phyloP scores from a whole-genome alignment of 2,888 invertebrate genomes.

The Hyposoter dolosus region DNA sequence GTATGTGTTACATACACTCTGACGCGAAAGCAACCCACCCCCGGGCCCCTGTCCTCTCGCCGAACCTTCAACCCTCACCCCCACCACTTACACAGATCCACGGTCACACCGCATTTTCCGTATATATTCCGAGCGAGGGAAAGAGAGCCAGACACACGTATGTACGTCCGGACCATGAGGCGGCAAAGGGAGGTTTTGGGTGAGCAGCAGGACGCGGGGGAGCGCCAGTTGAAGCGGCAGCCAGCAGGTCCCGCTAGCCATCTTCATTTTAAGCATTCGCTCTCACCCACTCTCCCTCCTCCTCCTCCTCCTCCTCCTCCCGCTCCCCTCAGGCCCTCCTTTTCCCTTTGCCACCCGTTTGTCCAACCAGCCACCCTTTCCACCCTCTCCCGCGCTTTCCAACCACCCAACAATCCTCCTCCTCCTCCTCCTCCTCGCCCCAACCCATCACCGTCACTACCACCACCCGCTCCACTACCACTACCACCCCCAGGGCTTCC shows the following conservation, averaged over 20 bases:
- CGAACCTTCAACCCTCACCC: conserved; percentile 12
- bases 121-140: conserved; percentile 41
- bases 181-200: conserved; percentile 48
- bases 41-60: conserved; percentile 41
- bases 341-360: conserved; percentile 57
- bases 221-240: conserved; percentile 79
- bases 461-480: conserved; percentile 71
- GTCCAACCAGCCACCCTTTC: conserved; percentile 77
- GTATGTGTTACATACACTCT: conserved; percentile 76
- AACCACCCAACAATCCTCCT: conserved; percentile 72
- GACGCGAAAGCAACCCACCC: conserved; percentile 60
- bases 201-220: conserved; percentile 41
- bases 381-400: conserved; percentile 80
- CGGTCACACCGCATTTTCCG: conserved; percentile 59
- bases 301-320: conserved; percentile 77
- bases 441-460: conserved; percentile 73
- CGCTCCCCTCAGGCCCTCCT: conserved; percentile 69
- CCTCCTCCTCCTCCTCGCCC: conserved; percentile 56
- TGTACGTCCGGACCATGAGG: conserved; percentile 62
- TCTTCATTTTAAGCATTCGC: conserved; percentile 86
- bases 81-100: conserved; percentile 62
- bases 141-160: conserved; percentile 49
- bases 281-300: conserved; percentile 71
- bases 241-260: conserved; percentile 86
- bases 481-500: conserved; percentile 72